Base-by-base conservation (phyloP, 1,140 invertebrate genomes). In the Plodia interpunctella region DNA sequence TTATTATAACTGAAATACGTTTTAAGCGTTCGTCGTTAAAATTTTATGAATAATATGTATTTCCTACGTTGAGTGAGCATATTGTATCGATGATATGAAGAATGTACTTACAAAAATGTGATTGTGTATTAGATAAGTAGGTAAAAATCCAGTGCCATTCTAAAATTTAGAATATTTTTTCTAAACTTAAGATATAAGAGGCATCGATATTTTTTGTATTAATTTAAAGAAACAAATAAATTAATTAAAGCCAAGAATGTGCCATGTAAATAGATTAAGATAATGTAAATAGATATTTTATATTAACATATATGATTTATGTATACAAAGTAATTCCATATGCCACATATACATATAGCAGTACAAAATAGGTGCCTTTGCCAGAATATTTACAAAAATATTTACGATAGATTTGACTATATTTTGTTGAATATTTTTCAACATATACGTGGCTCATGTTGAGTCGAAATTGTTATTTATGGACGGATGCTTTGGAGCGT, bases 381-480 rank as follows among this genome's bases (percentile, higher is more conserved):
- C 57, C 52, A 66, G 32, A 58, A 65, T 64, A 70, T 62, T 53
- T 25, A 53, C 20, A 15, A 25, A 25, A 32, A 65, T 71, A 63
- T 68, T 67, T 63, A 65, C 55, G 55, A 38, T 44, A 62, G 49
- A 61, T 53, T 58, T 55, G 19, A 57, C 50, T 63, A 65, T 64
- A 58, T 62, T 60, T 55, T 67, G 80, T 84, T 87, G 80, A 77
- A 78, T 52, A n/a, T 63, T 58, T 59, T 79, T 82, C 80, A 65
- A 87, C 81, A 65, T 76, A 70, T 64, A 61, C 62, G 55, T 76
- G 80, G 55, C 81, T 87, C 81, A 87, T 83, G 80, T 84, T 84
- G 81, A 87, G 81, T 75, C 76, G 52, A 64, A 62, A 59, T 68
- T 72, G 70, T 72, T 76, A 60, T 64, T 70, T 66, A 68, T 57